Base-by-base conservation (phyloP, 1,140 invertebrate species). In the Parapsyche elsis region DNA sequence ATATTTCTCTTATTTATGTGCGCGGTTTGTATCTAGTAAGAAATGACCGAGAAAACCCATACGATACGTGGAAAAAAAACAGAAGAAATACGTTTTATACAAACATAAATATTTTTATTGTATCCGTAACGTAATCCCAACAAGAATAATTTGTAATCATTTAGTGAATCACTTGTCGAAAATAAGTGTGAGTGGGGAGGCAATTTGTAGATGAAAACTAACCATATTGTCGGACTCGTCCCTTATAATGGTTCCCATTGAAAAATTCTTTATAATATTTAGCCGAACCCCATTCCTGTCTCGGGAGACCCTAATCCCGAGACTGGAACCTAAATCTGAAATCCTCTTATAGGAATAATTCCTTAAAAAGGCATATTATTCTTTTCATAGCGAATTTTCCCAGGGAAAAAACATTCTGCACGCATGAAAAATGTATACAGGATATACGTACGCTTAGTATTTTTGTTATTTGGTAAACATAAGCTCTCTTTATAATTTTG, bases 1-100 rank as follows among this genome's bases (percentile, higher is more conserved):
- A 67, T 67, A 67, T 67, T 67, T 67, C 24, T 67, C 64, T 67
- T 67, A 67, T 67, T 67, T 67, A 67, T 67, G 64, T 23, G 64
- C 64, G 21, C 23, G 64, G 64, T 67, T 67, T 67, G 64, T 67
- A 67, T 67, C 64, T 67, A 67, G 64, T 24, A 67, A 26, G 24
- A 67, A 67, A 67, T 24, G 49, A 16, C 49, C 49, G 49, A 16
- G 49, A 53, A 53, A 53, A 53, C 49, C 10, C 49, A 16, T 53
- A 53, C 10, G 12, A 53, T 14, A 53, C 49, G 49, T 53, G 16
- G n/a, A n/a, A 53, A 53, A 14, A 53, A 53, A 53, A 14, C 16
- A 53, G 2, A 16, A 53, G 16, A 14, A 53, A 53, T 53, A 53
- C 16, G 49, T 53, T 53, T 53, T 14, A 12, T 16, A 14, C 49